Conservation (phyloP, 2,797 vertebrate species). For the Onychomys torridus region DNA sequence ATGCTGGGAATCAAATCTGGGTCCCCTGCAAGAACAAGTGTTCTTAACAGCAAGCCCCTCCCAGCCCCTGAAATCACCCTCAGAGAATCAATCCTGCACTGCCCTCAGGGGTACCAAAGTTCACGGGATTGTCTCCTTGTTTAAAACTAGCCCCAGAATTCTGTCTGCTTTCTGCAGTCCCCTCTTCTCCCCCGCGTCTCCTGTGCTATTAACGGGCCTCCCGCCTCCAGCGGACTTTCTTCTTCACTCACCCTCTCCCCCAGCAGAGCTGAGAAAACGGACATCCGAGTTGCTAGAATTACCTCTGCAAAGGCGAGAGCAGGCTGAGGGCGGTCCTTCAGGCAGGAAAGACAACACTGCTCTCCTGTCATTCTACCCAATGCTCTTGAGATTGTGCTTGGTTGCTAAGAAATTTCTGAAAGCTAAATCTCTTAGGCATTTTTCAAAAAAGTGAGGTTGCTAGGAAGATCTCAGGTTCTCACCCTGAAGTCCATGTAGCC, state of each 20-base stretch:
- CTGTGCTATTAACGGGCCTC: constrained; percentile 61
- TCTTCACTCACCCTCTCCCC: constrained; percentile 43
- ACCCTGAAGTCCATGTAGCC: not conserved
- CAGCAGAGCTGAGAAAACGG: constrained; percentile 41
- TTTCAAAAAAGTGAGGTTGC: constrained; percentile 35
- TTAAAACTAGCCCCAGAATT: constrained; percentile 58
- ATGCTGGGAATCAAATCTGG: not conserved
- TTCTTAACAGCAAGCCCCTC: not conserved
- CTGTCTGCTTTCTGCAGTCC: constrained; percentile 48
- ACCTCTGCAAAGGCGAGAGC: not conserved
- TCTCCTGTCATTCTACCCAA: not conserved
- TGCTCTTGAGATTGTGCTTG: not conserved
- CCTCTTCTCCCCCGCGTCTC: constrained; percentile 42
- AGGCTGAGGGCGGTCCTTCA: not conserved
- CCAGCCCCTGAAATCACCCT: not conserved
- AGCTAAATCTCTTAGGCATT: not conserved
- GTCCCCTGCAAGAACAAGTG: not conserved
- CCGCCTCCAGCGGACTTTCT: constrained; percentile 42
- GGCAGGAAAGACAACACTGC: not conserved
- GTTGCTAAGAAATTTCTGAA: constrained; percentile 40
- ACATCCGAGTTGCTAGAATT: constrained; percentile 50
- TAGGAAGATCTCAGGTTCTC: not conserved
- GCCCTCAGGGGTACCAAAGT: not conserved
- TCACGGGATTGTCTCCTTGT: not conserved
- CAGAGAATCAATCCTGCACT: not conserved